Percentiles rank a stretch among this genome's conserved stretches.
Evolutionary conservation across 2,888 invertebrate species (phyloP).

Genomic region (Alitta virens): DNA sequence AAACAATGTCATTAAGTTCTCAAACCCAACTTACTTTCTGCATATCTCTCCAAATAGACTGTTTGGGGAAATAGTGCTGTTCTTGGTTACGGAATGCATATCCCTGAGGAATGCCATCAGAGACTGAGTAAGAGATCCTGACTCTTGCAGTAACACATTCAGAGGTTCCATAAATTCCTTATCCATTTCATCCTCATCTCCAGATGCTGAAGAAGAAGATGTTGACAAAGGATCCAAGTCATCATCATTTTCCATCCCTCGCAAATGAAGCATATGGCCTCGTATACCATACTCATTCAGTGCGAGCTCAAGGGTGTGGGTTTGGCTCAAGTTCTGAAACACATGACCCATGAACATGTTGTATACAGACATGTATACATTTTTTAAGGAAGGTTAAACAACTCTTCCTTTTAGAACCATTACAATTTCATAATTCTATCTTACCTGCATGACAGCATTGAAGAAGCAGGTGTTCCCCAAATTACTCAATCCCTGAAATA

Average conservation of each 20-base stretch:
- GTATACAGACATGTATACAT: background rate
- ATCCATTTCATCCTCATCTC: slow-evolving; percentile 6
- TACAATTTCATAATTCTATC: background rate
- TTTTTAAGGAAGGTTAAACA: background rate
- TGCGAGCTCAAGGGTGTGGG: slow-evolving; percentile 41
- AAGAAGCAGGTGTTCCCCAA: slow-evolving; percentile 97
- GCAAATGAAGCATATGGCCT: slow-evolving; percentile 35
- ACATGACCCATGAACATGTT: background rate
- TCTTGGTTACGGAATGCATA: slow-evolving; percentile 48
- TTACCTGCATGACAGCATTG: slow-evolving; percentile 85
- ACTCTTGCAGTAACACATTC: slow-evolving; percentile 31
- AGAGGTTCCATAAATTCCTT: background rate
- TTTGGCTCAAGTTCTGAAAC: slow-evolving; percentile 53
- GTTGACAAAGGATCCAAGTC: slow-evolving; percentile 1
- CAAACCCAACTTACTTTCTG: slow-evolving; percentile 47
- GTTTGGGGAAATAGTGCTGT: slow-evolving; percentile 51
- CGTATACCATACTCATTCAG: slow-evolving; percentile 41
- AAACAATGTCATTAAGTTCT: too few species aligned
- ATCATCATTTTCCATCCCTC: slow-evolving; percentile 18
- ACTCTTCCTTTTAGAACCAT: too few species aligned
- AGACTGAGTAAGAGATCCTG: slow-evolving; percentile 53
- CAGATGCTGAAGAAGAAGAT: background rate
- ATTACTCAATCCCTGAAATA: slow-evolving; percentile 72
- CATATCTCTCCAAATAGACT: slow-evolving; percentile 56
- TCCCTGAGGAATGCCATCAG: slow-evolving; percentile 56